Evolutionary conservation across 2,888 invertebrate genomes (phyloP).

Genomic region (Nudaria mundana): DNA sequence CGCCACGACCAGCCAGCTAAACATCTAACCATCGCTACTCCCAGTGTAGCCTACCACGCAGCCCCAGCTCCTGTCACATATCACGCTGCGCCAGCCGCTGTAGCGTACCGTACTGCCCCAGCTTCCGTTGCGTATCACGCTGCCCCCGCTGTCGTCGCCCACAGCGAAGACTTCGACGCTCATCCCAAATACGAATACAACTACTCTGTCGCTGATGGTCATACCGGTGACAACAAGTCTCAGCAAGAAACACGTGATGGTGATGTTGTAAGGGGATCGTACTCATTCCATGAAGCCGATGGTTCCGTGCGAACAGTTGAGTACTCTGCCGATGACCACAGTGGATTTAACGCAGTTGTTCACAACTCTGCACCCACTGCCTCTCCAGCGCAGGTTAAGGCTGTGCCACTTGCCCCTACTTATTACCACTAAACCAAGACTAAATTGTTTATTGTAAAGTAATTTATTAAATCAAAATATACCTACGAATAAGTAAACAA

Average conservation of each 20-base stretch:
- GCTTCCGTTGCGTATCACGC: slow-evolving; percentile 19
- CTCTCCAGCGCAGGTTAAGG: slow-evolving; percentile 37
- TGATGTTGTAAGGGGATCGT: slow-evolving; percentile 77
- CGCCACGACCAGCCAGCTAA: slow-evolving; percentile 54
- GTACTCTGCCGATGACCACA: slow-evolving; percentile 78
- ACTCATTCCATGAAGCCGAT: slow-evolving; percentile 79
- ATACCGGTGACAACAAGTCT: slow-evolving; percentile 81
- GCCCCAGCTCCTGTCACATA: slow-evolving; percentile 19
- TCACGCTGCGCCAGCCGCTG: slow-evolving; percentile 26
- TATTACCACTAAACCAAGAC: slow-evolving; percentile 37
- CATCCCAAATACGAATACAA: slow-evolving; percentile 75
- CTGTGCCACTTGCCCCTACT: slow-evolving; percentile 20
- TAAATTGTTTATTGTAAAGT: too few relatives aligned
- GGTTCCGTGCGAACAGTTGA: slow-evolving; percentile 79
- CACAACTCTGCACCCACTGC: slow-evolving; percentile 56
- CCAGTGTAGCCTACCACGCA: too few relatives aligned
- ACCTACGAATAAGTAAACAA: too few relatives aligned
- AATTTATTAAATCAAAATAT: too few relatives aligned
- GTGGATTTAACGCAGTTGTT: slow-evolving; percentile 69
- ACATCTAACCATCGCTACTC: slow-evolving; percentile 38
- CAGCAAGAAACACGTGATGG: slow-evolving; percentile 78
- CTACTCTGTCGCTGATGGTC: slow-evolving; percentile 79
- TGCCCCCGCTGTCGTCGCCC: slow-evolving; percentile 30
- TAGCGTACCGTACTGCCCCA: slow-evolving; percentile 17
- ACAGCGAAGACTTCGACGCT: slow-evolving; percentile 50